Base-by-base conservation (phyloP, 2,113 vertebrate genomes). In the Loxodonta africana region DNA sequence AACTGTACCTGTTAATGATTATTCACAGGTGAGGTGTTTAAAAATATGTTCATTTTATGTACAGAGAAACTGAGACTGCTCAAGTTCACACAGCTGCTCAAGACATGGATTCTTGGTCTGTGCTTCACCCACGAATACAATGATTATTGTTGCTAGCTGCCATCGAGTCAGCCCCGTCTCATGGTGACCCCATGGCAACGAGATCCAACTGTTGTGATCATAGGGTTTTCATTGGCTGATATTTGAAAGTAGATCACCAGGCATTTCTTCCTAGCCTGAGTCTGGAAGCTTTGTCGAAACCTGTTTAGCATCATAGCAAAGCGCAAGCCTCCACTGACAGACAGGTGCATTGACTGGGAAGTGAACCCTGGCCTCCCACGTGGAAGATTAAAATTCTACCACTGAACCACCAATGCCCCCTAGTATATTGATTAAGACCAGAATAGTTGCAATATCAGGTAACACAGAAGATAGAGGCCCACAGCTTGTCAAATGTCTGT, bases 71-170 rank as follows among this genome's bases (percentile, higher is more conserved):
- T 74, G 37, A 90, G 37, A 20, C n/a, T 28, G 9, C 41, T 11
- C 26, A 37, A 37, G 37, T n/a, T 78, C 41, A 44, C 26, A 81
- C 0, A 33, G 33, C 6, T 9, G 30, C 12, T 3, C 2, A 11
- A 63, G 57, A 81, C 18, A 5, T 93, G 57, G 60, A n/a, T 82
- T 78, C 53, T 76, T 1, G 44, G 11, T 10, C 67, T 20, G 2
- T 51, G 26, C 0, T 76, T 1, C 44, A 8, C 5, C 30, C 14
- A 2, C 1, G 30, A 30, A 44, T 9, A 1, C 69, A 12, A 7
- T 21, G 17, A n/a, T 26, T 67, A 10, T 41, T 23, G 73, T 41
- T 23, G 21, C n/a, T 73, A 73, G 37, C n/a, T 37, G 37, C 18
- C 73, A 74, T 11, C 6, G 18, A 74, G 73, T 73, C 71, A 73